These are phyloP conservation scores for Saimiri boliviensis DNA, from an alignment of 2,113 vertebrate species.

Conservation along the genomic window DNA sequence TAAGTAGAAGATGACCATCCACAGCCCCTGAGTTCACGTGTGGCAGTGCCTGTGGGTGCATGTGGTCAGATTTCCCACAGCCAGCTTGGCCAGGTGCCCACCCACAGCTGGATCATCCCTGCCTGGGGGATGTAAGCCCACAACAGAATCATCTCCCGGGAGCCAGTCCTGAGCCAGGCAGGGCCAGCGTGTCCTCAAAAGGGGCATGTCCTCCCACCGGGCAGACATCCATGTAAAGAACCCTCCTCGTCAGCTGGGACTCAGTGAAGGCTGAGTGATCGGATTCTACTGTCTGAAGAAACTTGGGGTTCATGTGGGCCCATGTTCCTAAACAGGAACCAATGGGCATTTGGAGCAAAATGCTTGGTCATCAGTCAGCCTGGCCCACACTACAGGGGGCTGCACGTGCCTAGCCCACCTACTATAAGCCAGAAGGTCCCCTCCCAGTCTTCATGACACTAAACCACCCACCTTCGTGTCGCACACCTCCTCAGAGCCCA, in stretches of 20 bases:
- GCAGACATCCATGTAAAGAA: not conserved
- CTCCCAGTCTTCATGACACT: not conserved
- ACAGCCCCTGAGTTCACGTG: accelerated
- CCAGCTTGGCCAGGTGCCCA: no score
- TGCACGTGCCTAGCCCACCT: no score
- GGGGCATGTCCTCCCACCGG: not conserved
- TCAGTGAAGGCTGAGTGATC: not conserved
- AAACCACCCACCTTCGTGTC: not conserved
- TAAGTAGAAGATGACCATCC: not conserved
- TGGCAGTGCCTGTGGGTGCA: accelerated
- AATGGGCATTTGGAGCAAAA: not conserved
- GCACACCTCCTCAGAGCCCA: not conserved
- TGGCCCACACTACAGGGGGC: not conserved
- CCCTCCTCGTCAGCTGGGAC: accelerated
- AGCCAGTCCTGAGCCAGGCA: not conserved
- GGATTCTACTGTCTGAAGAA: not conserved
- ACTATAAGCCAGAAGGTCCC: not conserved
- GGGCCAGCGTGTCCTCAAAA: not conserved
- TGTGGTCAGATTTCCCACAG: not conserved
- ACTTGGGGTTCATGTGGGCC: no score
- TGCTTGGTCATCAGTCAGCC: no score
- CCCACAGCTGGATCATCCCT: accelerated
- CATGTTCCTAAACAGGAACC: not conserved
- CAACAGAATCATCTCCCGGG: not conserved
- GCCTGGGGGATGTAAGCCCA: no score